Base-by-base conservation (phyloP, 2,113 vertebrate genomes). In the Nothoprocta pentlandii region DNA sequence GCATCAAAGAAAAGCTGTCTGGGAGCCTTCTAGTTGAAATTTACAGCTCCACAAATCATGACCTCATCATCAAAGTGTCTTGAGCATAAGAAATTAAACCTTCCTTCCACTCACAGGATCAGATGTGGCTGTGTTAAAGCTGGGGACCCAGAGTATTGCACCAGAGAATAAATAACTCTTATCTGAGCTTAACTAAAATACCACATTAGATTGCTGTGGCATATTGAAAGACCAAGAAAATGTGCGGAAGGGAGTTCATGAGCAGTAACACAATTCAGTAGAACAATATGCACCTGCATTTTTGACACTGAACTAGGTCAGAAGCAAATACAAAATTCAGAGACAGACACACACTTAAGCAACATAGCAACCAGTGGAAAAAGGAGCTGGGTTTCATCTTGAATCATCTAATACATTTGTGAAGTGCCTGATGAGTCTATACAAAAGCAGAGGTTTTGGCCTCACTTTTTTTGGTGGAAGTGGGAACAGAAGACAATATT, bases 201-300 rank as follows among this genome's bases (percentile, higher is more conserved):
- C 28, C 76, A 71, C 47, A 73, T 90, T 90, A 80, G 66, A 49
- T 32, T 59, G 32, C 41, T 64, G n/a, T 80, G 58, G 42, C 61
- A 34, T 62, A 91, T 83, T 93, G 94, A 95, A 95, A 81, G 89
- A 87, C 86, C 70, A 85, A 86, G 80, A 94, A 94, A 90, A 89
- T 78, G 78, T 87, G 92, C 80, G 68, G 58, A 69, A 80, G 80
- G 80, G 85, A 91, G 62, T 66, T 92, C 71, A 68, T 91, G 63
- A 86, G 89, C 77, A 93, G 67, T 89, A 91, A 88, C 79, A 47
- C 66, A 79, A 77, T 87, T 92, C 91, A 88, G 75, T 14, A 77
- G 73, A 86, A 69, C 92, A 94, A 95, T 88, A 88, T 17, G 94
- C 94, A 81, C 89, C 93, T 92, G 46, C 79, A 67, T 70, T 90